These are phyloP conservation scores for Cassiopea andromeda DNA, from an alignment of 30 jellyfish, hydroid and myxozoan species.

Conservation along the genomic window DNA sequence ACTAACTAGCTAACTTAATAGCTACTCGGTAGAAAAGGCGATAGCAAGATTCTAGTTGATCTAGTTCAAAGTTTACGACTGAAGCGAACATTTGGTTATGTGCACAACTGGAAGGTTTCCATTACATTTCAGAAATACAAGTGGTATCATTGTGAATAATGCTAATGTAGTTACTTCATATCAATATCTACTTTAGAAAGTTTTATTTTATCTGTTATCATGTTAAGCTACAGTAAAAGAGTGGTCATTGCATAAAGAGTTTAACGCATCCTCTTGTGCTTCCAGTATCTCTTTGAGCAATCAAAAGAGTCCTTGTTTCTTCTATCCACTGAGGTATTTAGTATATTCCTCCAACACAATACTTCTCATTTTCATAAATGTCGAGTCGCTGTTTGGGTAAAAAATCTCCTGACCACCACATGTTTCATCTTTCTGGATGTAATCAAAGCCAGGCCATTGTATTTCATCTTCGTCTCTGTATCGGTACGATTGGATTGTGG, in stretches of 20 bases:
- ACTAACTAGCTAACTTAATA: no score
- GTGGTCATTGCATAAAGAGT: not conserved
- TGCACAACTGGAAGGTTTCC: no score
- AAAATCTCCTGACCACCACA: not conserved
- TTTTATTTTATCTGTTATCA: not conserved
- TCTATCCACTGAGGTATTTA: not conserved
- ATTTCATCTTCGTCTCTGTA: slow-evolving; percentile 23
- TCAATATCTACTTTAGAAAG: not conserved
- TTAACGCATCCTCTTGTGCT: not conserved
- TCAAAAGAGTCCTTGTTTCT: not conserved
- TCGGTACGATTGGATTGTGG: slow-evolving; percentile 62
- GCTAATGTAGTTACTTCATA: not conserved
- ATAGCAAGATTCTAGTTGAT: no score
- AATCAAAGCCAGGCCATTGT: slow-evolving; percentile 53
- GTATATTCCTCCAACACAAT: not conserved
- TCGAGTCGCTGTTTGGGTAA: not conserved
- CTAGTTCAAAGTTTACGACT: no score
- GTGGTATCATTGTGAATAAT: not conserved
- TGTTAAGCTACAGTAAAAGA: not conserved
- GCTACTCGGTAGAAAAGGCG: no score
- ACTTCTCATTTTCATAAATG: not conserved
- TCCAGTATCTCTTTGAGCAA: not conserved
- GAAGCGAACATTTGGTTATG: no score
- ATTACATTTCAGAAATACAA: not conserved
- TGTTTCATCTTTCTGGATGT: slow-evolving; percentile 2